Percentiles rank a stretch among this genome's conserved stretches.
phyloP scores from a whole-genome alignment of 2,797 vertebrate genomes.

The Synanceia verrucosa region DNA sequence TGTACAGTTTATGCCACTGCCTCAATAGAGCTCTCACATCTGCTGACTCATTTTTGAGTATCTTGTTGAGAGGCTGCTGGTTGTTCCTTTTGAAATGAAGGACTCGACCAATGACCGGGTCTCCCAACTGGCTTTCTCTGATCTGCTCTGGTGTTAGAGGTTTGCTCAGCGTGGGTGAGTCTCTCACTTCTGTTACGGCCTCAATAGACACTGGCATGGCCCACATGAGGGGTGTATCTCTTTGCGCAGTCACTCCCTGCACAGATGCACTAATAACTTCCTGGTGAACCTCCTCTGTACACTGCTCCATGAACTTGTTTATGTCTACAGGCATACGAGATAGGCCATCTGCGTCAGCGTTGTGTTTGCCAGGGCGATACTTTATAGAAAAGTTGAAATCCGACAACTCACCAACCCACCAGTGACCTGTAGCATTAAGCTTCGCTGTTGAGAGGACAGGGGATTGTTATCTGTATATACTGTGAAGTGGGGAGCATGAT shows the following conservation, averaged over 20 bases:
- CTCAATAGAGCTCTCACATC: not conserved
- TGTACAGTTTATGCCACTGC: not conserved
- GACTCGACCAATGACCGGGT: no score
- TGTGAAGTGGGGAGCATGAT: no score
- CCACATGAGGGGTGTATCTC: no score
- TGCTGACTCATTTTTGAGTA: not conserved
- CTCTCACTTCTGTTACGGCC: no score
- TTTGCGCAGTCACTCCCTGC: no score
- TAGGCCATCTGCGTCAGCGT: not conserved
- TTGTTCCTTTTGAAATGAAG: not conserved
- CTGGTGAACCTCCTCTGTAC: not conserved
- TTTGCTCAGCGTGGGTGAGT: no score
- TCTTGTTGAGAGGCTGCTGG: not conserved
- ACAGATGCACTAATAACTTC: not conserved
- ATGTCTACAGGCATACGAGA: not conserved
- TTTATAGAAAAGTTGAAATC: slow-evolving; percentile 11
- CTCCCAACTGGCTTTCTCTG: no score
- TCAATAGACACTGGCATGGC: no score
- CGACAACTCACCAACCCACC: not conserved
- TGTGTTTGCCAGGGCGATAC: not conserved
- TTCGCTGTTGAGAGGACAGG: not conserved
- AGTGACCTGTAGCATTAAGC: not conserved
- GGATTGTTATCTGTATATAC: no score
- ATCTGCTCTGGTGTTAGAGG: no score
- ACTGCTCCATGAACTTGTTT: not conserved